Evolutionary conservation across 1,140 invertebrate genomes (phyloP).

Genomic region (Adoxophyes honmai): DNA sequence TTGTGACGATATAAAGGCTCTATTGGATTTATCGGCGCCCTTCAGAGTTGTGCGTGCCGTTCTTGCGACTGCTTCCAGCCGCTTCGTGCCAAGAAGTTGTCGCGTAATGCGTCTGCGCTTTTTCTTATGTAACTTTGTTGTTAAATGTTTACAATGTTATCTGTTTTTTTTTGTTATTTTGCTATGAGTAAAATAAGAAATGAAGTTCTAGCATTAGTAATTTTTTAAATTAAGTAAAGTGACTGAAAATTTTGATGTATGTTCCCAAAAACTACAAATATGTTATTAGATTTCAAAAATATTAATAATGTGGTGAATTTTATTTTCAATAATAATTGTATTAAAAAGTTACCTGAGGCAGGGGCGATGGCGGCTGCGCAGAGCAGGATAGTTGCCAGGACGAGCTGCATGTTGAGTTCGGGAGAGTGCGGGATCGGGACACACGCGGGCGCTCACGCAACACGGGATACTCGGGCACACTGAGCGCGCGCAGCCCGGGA

Average conservation of each 20-base stretch:
- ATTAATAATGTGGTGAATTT: neutral
- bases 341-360: slow-evolving; percentile 53
- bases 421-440: slow-evolving; percentile 28
- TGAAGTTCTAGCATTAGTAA: too few relatives aligned
- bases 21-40: neutral
- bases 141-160: neutral
- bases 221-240: too few relatives aligned
- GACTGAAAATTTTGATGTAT: too few relatives aligned
- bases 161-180: slow-evolving; percentile 22
- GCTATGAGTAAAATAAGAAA: neutral
- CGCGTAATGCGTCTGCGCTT: neutral
- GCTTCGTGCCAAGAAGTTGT: slow-evolving; percentile 2
- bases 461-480: slow-evolving; percentile 72
- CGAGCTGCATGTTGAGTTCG: slow-evolving; percentile 54
- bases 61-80: neutral
- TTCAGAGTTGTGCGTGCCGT: neutral
- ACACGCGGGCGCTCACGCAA: slow-evolving; percentile 62
- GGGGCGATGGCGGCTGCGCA: slow-evolving; percentile 61
- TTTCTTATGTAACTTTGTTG: neutral
- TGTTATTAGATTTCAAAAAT: too few relatives aligned
- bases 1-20: slow-evolving; percentile 2
- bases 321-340: too few relatives aligned
- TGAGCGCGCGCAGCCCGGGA: slow-evolving; percentile 66
- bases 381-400: slow-evolving; percentile 61
- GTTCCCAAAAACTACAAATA: too few relatives aligned